Conservation (phyloP, 92 coral and sea anemone species). For the Porites divaricata region DNA sequence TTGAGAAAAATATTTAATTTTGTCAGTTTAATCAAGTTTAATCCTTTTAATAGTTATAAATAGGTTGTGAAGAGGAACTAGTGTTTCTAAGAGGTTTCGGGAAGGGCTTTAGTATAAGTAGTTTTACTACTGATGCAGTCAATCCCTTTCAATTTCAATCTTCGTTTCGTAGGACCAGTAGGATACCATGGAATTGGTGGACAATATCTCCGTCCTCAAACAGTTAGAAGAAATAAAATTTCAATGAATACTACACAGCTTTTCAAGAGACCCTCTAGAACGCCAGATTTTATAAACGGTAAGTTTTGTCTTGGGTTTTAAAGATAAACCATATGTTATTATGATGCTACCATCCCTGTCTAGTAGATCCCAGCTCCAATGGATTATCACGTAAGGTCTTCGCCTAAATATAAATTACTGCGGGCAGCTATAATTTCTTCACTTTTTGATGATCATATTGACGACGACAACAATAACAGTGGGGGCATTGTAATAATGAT, state of each 20-base stretch:
- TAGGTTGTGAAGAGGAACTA: too few relatives aligned
- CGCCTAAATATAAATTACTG: too few relatives aligned
- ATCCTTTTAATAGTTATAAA: too few relatives aligned
- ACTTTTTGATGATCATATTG: neutral
- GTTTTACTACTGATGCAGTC: too few relatives aligned
- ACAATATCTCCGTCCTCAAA: conserved; percentile 26
- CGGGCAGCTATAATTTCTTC: too few relatives aligned
- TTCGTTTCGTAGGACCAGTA: conserved; percentile 6
- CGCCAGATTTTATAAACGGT: conserved; percentile 22
- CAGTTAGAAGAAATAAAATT: conserved; percentile 21
- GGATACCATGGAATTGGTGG: conserved; percentile 37
- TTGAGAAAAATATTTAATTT: too few relatives aligned
- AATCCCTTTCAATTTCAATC: neutral
- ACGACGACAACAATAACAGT: neutral
- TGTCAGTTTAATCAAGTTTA: too few relatives aligned
- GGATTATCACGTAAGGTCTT: too few relatives aligned
- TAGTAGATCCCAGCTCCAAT: too few relatives aligned
- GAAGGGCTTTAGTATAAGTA: too few relatives aligned
- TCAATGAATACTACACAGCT: conserved; percentile 7
- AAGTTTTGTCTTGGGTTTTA: neutral
- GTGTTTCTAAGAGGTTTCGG: too few relatives aligned
- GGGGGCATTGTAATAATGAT: neutral
- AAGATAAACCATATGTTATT: neutral
- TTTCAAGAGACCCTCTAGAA: conserved; percentile 40
- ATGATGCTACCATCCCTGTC: neutral